phyloP scores from a whole-genome alignment of 2,888 invertebrate species.

The Philhelius pedissequus region DNA sequence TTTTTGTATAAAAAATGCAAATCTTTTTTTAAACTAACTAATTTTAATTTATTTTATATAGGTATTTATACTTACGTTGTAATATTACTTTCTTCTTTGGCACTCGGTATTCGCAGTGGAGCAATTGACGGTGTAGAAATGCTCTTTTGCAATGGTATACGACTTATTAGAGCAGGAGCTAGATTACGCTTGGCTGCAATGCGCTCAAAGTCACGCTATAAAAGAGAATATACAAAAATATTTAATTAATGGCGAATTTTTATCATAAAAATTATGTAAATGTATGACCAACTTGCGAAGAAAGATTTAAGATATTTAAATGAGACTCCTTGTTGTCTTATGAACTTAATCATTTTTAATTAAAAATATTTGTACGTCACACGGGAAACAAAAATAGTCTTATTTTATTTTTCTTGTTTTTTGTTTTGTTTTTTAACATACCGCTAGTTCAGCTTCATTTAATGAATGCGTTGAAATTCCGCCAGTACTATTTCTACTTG shows the following conservation, averaged over 20 bases:
- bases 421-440: too few relatives aligned
- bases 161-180: conserved; percentile 81
- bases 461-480: conserved; percentile 88
- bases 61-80: conserved; percentile 83
- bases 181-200: conserved; percentile 78
- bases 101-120: conserved; percentile 83
- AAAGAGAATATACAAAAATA: too few relatives aligned
- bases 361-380: too few relatives aligned
- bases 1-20: conserved; percentile 36
- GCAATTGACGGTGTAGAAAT: conserved; percentile 94
- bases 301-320: too few relatives aligned
- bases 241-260: too few relatives aligned
- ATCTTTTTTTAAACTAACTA: conserved; percentile 7
- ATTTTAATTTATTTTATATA: neutral
- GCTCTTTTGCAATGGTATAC: conserved; percentile 92
- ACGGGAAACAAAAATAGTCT: too few relatives aligned
- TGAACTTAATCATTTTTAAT: too few relatives aligned
- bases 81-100: conserved; percentile 80
- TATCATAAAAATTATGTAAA: too few relatives aligned
- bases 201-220: conserved; percentile 77
- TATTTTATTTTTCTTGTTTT: too few relatives aligned
- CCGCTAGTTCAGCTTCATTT: conserved; percentile 92
- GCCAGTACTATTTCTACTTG: conserved; percentile 80
- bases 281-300: too few relatives aligned
- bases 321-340: too few relatives aligned